A percentile compares a stretch with the other conserved stretches of the same genome.
Conservation (phyloP, 2,888 invertebrate species). For the Orthosia gothica region DNA sequence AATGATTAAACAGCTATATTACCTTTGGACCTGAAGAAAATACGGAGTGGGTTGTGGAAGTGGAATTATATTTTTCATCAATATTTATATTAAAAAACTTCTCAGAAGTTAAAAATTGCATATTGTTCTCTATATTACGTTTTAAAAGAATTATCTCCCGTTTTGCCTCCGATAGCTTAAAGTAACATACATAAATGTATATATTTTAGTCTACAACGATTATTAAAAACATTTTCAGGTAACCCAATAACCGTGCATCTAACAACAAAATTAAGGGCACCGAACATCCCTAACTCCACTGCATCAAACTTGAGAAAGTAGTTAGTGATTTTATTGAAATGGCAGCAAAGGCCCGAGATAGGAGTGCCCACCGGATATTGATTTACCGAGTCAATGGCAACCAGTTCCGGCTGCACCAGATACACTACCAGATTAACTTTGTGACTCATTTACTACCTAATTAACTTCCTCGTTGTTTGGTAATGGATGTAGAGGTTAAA, state of each 20-base stretch:
- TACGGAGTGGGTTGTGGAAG: not conserved
- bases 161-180: too few species aligned
- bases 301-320: constrained; percentile 72
- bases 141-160: too few species aligned
- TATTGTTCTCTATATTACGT: too few species aligned
- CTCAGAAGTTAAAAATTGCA: too few species aligned
- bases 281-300: constrained; percentile 30
- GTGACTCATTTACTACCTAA: constrained; percentile 80
- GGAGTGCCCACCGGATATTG: constrained; percentile 88
- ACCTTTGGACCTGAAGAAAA: constrained; percentile 16
- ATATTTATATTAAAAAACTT: not conserved
- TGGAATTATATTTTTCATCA: not conserved
- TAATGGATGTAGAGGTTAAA: constrained; percentile 19
- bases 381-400: constrained; percentile 86
- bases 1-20: constrained; percentile 8
- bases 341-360: constrained; percentile 71
- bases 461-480: constrained; percentile 78
- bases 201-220: not conserved
- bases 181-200: too few species aligned
- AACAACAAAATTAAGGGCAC: constrained; percentile 40
- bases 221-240: constrained; percentile 4
- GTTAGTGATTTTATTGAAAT: constrained; percentile 74
- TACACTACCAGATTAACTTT: constrained; percentile 80
- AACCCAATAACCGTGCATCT: not conserved
- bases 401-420: constrained; percentile 78